Base-by-base conservation (phyloP, 2,113 vertebrate species). In the Sinocyclocheilus anshuiensis region DNA sequence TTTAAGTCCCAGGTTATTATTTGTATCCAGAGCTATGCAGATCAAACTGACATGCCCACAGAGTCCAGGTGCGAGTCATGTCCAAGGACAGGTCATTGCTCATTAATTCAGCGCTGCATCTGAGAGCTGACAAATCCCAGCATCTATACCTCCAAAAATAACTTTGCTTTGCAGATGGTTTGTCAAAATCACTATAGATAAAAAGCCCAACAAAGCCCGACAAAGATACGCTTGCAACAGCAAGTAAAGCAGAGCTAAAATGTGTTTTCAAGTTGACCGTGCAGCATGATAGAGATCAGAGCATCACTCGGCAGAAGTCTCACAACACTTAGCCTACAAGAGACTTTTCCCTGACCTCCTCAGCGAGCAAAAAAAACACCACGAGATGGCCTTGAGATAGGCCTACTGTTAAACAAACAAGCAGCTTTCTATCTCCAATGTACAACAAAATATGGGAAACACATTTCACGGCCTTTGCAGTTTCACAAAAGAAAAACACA, bases 41-140 rank as follows among this genome's bases (percentile, higher is more conserved):
- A 69, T 69, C 80, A 69, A 69, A 69, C 13, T 65, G 80, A 81
- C 80, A 81, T 81, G 80, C 39, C 79, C 10, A 26, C 80, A 69
- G 63, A 59, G 77, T 59, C 77, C 77, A 79, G 77, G 77, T 59
- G 77, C 20, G 77, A 57, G 76, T 57, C 45, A 53, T 15, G 22
- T 42, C n/a, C 79, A 81, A 81, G 79, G 79, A 67, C 59, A 50
- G 79, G 80, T 69, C 80, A 82, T 2, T 69, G 80, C 80, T 82
- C 42, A 82, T 82, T 82, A 82, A 82, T 48, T 82, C 80, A 81
- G 78, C 4, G 4, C 80, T 1, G 24, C 45, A 82, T 82, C 63
- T 53, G 80, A 82, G 16, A 67, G 26, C 42, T 82, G 80, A 82
- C 63, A 67, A 82, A 82, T 53, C 6, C n/a, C 24, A 18, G 24